Percentiles rank a stretch among this genome's conserved stretches.
These are phyloP conservation scores for Chrysolina americana DNA, from an alignment of 2,888 invertebrate species.

Conservation along the genomic window DNA sequence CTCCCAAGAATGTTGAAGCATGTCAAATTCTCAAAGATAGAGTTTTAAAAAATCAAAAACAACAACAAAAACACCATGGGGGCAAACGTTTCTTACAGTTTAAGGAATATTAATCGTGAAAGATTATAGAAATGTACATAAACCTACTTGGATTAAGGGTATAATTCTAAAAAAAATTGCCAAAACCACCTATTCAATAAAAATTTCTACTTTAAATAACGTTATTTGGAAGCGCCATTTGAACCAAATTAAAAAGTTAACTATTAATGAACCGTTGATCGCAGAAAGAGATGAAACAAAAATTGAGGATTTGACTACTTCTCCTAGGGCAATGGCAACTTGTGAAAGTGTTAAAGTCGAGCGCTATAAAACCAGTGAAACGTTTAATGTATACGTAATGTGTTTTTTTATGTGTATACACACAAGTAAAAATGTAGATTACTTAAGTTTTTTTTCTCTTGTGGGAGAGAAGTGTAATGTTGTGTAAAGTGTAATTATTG, in stretches of 20 bases:
- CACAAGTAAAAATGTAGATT: no score
- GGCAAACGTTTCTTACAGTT: neutral
- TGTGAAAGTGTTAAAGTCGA: no score
- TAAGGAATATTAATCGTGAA: neutral
- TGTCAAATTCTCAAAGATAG: neutral
- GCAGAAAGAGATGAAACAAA: no score
- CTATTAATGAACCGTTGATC: no score
- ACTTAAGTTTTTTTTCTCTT: no score
- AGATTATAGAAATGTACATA: neutral
- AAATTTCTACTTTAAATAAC: neutral
- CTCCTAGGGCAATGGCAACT: no score
- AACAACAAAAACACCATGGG: neutral
- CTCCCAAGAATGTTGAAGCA: neutral
- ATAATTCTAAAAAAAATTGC: neutral
- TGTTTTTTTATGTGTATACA: no score
- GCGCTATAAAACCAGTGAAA: no score
- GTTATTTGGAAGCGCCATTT: neutral
- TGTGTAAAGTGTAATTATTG: no score
- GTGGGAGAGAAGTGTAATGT: no score
- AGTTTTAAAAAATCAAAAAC: neutral
- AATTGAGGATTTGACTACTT: no score
- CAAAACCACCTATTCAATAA: neutral
- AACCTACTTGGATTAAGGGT: neutral
- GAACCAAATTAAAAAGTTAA: neutral
- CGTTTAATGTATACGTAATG: no score